Conservation (phyloP, 2,888 invertebrate species). For the Quadriops clusia region DNA sequence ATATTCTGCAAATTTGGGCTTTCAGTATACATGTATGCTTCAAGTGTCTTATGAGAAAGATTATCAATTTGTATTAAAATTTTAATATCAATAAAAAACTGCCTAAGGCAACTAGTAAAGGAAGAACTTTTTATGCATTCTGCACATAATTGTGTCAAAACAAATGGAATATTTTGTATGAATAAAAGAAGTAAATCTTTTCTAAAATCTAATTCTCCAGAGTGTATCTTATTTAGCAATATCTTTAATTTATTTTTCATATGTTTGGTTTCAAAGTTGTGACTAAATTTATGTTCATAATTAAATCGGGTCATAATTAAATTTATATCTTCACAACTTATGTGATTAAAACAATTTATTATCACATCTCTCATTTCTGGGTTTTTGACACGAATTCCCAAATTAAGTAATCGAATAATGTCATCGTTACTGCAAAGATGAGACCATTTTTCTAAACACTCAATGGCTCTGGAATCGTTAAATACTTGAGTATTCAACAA, state of each 20-base stretch:
- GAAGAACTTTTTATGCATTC: conserved; percentile 26
- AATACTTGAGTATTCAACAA: conserved; percentile 26
- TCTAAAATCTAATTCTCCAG: conserved; percentile 13
- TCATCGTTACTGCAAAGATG: conserved; percentile 25
- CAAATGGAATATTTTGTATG: conserved; percentile 26
- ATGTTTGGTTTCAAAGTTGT: conserved; percentile 16
- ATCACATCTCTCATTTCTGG: conserved; percentile 20
- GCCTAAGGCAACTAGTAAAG: conserved; percentile 19
- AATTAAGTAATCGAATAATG: conserved; percentile 22
- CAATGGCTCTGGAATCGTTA: conserved; percentile 19
- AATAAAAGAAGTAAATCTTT: conserved; percentile 25
- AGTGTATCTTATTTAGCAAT: conserved; percentile 25
- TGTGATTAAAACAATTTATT: conserved; percentile 26
- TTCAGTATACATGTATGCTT: conserved; percentile 17
- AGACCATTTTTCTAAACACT: conserved; percentile 26
- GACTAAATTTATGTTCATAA: conserved; percentile 21
- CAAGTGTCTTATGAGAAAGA: conserved; percentile 21
- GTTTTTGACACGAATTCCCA: conserved; percentile 17
- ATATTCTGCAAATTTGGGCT: conserved; percentile 20
- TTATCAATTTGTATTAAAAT: conserved; percentile 19
- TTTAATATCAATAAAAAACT: conserved; percentile 13
- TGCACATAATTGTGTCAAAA: conserved; percentile 21
- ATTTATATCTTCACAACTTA: conserved; percentile 20
- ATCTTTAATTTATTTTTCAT: conserved; percentile 19
- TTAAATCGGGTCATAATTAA: conserved; percentile 23